A percentile compares a stretch with the other conserved stretches of the same genome.
Evolutionary conservation across 2,113 vertebrate genomes (phyloP).

Genomic region (Odontophorus gujanensis): DNA sequence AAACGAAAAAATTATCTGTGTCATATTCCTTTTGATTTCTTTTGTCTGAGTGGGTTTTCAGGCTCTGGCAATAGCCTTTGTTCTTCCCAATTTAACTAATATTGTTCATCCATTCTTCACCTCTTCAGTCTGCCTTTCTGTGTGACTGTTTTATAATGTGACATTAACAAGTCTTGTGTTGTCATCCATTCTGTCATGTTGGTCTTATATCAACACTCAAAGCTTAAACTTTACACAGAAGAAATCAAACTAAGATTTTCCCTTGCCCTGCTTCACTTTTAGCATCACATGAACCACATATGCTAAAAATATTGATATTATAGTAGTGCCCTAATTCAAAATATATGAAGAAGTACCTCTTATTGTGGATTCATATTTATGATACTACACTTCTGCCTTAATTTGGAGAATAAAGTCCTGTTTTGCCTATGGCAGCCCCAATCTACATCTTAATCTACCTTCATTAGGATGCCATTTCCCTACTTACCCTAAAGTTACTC

Average conservation of each 20-base stretch:
- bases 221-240: background rate
- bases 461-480: background rate
- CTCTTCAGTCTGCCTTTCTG: background rate
- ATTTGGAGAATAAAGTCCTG: background rate
- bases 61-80: background rate
- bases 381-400: background rate
- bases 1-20: background rate
- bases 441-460: background rate
- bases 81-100: background rate
- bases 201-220: background rate
- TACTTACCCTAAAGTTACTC: rapidly evolving
- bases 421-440: background rate
- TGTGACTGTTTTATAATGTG: background rate
- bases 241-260: background rate
- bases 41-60: background rate
- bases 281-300: background rate
- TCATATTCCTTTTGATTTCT: background rate
- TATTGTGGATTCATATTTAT: background rate
- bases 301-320: background rate
- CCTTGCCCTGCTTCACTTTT: background rate
- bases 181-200: background rate
- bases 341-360: background rate
- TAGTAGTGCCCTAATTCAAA: background rate
- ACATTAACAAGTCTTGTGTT: background rate
- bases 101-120: background rate